These are phyloP conservation scores for Crocallis elinguaria DNA, from an alignment of 2,888 invertebrate genomes.

Conservation along the genomic window DNA sequence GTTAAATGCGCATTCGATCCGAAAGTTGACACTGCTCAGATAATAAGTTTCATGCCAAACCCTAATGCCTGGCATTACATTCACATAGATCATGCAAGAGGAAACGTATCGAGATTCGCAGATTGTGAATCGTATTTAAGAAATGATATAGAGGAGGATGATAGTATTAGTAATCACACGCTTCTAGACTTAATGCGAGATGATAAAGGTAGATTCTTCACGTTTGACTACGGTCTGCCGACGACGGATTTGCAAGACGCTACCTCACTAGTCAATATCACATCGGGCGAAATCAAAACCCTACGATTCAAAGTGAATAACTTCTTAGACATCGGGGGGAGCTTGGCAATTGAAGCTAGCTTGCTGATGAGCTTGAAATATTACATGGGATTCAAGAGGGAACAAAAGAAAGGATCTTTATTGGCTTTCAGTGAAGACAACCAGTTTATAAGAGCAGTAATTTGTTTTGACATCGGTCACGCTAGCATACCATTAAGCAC, in stretches of 20 bases:
- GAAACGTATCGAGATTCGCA: slow-evolving; percentile 55
- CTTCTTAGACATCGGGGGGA: slow-evolving; percentile 92
- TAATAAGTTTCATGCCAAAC: slow-evolving; percentile 80
- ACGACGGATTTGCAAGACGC: slow-evolving; percentile 86
- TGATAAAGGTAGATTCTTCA: slow-evolving; percentile 90
- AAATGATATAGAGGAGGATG: slow-evolving; percentile 56
- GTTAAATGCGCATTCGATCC: slow-evolving; percentile 79
- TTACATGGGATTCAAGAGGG: slow-evolving; percentile 75
- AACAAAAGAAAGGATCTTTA: slow-evolving; percentile 53
- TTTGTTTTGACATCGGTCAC: slow-evolving; percentile 86
- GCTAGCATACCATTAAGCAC: slow-evolving; percentile 86
- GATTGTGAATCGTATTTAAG: slow-evolving; percentile 69
- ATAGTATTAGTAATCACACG: slow-evolving; percentile 52
- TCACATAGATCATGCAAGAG: slow-evolving; percentile 49
- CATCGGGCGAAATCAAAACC: slow-evolving; percentile 86
- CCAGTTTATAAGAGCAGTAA: slow-evolving; percentile 83
- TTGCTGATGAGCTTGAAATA: slow-evolving; percentile 86
- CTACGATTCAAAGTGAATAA: slow-evolving; percentile 89
- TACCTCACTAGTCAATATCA: slow-evolving; percentile 88
- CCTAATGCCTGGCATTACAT: slow-evolving; percentile 87
- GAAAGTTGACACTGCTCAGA: slow-evolving; percentile 61
- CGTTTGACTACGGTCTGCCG: slow-evolving; percentile 90
- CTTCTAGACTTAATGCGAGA: slow-evolving; percentile 77
- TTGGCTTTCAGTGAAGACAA: slow-evolving; percentile 75
- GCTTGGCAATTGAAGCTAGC: slow-evolving; percentile 88